Conservation (phyloP, 1,140 invertebrate genomes). For the Glossosoma conforme region DNA sequence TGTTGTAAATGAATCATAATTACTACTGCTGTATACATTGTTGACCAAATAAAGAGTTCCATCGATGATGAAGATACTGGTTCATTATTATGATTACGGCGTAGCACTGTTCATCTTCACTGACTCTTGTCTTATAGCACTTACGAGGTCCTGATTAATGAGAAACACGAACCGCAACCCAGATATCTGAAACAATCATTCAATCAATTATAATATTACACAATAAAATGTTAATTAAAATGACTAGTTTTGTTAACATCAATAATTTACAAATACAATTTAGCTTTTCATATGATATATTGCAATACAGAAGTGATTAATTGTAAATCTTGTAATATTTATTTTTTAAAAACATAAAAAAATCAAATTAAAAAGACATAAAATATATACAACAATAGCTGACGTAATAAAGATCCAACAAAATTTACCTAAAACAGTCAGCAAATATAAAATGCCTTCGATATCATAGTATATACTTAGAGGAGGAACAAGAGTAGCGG, state of each 20-base stretch:
- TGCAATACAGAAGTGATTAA: too few species aligned
- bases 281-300: background rate
- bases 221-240: background rate
- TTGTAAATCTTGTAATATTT: too few species aligned
- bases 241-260: background rate
- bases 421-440: too few species aligned
- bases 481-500: too few species aligned
- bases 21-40: constrained; percentile 37
- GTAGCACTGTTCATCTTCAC: constrained; percentile 62
- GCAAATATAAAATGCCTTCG: too few species aligned
- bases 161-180: constrained; percentile 88
- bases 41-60: constrained; percentile 54
- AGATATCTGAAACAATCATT: constrained; percentile 60
- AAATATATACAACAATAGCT: too few species aligned
- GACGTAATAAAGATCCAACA: too few species aligned
- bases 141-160: constrained; percentile 88
- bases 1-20: constrained; percentile 16
- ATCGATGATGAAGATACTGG: constrained; percentile 41
- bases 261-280: background rate
- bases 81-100: constrained; percentile 30
- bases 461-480: too few species aligned
- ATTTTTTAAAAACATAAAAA: too few species aligned
- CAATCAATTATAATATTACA: background rate
- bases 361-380: too few species aligned
- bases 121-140: constrained; percentile 75